Percentiles rank a stretch among this genome's conserved stretches.
Evolutionary conservation across 2,888 invertebrate species (phyloP).

Genomic region (Nemoura dubitans): DNA sequence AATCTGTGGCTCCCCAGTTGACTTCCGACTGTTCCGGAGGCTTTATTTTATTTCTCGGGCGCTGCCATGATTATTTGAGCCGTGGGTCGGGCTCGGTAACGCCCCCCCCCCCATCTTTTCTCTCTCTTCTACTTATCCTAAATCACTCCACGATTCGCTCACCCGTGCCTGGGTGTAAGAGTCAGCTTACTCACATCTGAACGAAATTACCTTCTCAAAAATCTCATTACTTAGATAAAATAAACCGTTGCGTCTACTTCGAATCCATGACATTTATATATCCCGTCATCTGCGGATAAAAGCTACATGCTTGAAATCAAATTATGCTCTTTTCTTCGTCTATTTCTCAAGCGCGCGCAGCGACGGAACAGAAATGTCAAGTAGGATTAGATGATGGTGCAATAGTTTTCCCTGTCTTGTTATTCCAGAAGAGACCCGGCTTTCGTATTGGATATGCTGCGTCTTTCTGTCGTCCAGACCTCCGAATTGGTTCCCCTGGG

Average conservation of each 20-base stretch:
- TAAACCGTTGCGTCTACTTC: slow-evolving; percentile 3
- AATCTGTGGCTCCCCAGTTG: not conserved
- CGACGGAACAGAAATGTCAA: not conserved
- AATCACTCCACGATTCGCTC: not conserved
- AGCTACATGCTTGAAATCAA: slow-evolving; percentile 19
- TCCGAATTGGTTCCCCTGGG: slow-evolving; percentile 4
- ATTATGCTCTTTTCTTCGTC: slow-evolving; percentile 21
- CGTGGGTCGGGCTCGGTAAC: not conserved
- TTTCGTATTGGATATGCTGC: not conserved
- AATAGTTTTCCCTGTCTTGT: not conserved
- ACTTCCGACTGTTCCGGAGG: not conserved
- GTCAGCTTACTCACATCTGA: slow-evolving; percentile 2
- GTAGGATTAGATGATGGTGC: not conserved
- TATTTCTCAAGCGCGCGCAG: not conserved
- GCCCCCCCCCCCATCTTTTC: not conserved
- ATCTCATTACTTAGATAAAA: slow-evolving; percentile 20
- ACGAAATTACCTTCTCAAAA: slow-evolving; percentile 1
- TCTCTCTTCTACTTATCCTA: not conserved
- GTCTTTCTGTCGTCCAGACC: not conserved
- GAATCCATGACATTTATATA: slow-evolving; percentile 19
- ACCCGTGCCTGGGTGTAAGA: not conserved
- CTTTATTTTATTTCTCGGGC: slow-evolving; percentile 1
- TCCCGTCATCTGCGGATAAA: not conserved
- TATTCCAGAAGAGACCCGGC: not conserved
- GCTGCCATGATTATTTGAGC: slow-evolving; percentile 7